Evolutionary conservation across 1,140 invertebrate species (phyloP), one percentile per base, ranked within the genome.

Genomic region (Drosophila chauvacae): DNA sequence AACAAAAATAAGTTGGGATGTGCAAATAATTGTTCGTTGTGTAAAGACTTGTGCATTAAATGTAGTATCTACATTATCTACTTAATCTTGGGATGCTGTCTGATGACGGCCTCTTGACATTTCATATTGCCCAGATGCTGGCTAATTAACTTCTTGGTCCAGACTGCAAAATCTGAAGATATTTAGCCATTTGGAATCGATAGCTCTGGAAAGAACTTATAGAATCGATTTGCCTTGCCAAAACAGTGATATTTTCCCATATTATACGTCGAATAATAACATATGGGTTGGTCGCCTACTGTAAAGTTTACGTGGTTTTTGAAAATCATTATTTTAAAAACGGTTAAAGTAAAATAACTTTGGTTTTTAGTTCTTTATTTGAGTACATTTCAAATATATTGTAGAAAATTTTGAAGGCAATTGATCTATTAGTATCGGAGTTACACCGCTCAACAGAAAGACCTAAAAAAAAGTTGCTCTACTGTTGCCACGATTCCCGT

Each of bases 61-160:
- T 30, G 48, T 6, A 39, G 9, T 39, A 37, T 26, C 11, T n/a
- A n/a, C 4, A 33, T 28, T 56, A 57, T 68, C 47, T 44, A 35
- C 4, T 4, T 20, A 18, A 44, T 35, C 23, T 26, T 42, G 10
- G 7, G n/a, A 23, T 39, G 33, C 33, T 23, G 7, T 10, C 4
- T 4, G 41, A 28, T 50, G 60, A 28, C 50, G 60, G 51, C 30
- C 47, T 65, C 61, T 75, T 64, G 74, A 86, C 42, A 62, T 63
- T 66, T 76, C 55, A 20, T 56, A 66, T 57, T 73, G 26, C 42
- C 64, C 83, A 88, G 71, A 87, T 84, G 80, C 59, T 61, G 33
- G 64, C 74, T 59, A 80, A 82, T 59, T 77, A 56, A 18, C 11
- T 11, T 26, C 16, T 37, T 66, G 16, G 13, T 13, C 39, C 18